Conservation (phyloP, 2,797 vertebrate species). For the Cyprinodon diabolis region DNA sequence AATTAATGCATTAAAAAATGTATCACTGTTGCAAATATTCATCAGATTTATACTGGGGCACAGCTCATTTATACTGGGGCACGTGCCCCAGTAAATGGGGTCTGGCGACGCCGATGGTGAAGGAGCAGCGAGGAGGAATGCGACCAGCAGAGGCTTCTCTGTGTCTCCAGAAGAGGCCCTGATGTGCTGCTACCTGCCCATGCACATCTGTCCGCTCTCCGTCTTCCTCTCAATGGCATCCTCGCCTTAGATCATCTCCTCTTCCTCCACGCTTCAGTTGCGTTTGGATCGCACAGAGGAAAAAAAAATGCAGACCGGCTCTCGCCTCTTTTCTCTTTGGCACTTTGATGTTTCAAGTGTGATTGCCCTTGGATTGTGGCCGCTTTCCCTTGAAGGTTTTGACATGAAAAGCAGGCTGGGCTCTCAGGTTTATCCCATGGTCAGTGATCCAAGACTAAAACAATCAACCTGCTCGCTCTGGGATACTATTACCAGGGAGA, state of each 20-base stretch:
- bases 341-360: conserved; percentile 89
- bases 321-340: conserved; percentile 74
- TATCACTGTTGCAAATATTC: too few relatives aligned
- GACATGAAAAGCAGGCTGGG: conserved; percentile 84
- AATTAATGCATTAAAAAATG: too few relatives aligned
- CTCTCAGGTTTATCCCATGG: conserved; percentile 81
- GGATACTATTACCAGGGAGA: conserved; percentile 84
- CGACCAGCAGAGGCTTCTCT: conserved; percentile 41
- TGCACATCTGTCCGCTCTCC: conserved; percentile 83
- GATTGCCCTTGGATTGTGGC: conserved; percentile 84
- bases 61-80: too few relatives aligned
- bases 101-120: too few relatives aligned
- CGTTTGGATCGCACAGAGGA: conserved; percentile 75
- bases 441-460: conserved; percentile 87
- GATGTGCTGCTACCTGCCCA: conserved; percentile 84
- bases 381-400: conserved; percentile 82
- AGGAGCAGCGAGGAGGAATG: conserved; percentile 68
- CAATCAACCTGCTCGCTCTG: conserved; percentile 80
- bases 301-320: conserved; percentile 75
- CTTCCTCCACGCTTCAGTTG: conserved; percentile 83
- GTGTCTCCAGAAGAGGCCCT: conserved; percentile 59
- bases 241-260: conserved; percentile 85
- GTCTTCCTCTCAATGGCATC: conserved; percentile 82
- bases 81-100: too few relatives aligned
- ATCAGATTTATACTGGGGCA: too few relatives aligned